Percentiles rank a stretch among this genome's conserved stretches.
Conservation (phyloP, 2,113 vertebrate species). For the Budorcas taxicolor region DNA sequence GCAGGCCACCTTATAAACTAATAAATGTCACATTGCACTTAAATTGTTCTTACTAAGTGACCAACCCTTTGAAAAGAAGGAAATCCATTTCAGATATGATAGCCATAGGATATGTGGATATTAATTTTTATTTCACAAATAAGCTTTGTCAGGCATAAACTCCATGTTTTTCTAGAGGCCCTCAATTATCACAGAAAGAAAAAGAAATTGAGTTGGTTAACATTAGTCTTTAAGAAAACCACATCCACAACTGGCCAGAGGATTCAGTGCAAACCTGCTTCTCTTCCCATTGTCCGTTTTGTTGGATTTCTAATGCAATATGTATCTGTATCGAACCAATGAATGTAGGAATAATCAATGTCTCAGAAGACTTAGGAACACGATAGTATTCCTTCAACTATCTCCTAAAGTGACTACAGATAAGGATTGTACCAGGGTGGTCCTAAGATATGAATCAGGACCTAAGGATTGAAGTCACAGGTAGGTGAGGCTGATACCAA, state of each 20-base stretch:
- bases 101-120: neutral
- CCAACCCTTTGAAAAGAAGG: neutral
- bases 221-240: neutral
- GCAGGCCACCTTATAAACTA: neutral
- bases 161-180: neutral
- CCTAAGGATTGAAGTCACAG: neutral
- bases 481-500: neutral
- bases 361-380: neutral
- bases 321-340: neutral
- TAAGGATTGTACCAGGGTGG: neutral
- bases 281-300: neutral
- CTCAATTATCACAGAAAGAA: neutral
- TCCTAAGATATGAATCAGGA: neutral
- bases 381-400: neutral
- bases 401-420: neutral
- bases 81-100: neutral
- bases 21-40: neutral
- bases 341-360: neutral
- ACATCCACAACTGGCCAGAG: neutral
- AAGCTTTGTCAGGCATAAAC: neutral
- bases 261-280: neutral
- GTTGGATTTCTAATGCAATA: neutral
- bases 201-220: neutral
- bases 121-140: conserved; percentile 14
- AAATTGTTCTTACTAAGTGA: neutral